These are phyloP conservation scores for Chamaetylas fuelleborni DNA, from an alignment of 2,113 vertebrate species.

Conservation along the genomic window DNA sequence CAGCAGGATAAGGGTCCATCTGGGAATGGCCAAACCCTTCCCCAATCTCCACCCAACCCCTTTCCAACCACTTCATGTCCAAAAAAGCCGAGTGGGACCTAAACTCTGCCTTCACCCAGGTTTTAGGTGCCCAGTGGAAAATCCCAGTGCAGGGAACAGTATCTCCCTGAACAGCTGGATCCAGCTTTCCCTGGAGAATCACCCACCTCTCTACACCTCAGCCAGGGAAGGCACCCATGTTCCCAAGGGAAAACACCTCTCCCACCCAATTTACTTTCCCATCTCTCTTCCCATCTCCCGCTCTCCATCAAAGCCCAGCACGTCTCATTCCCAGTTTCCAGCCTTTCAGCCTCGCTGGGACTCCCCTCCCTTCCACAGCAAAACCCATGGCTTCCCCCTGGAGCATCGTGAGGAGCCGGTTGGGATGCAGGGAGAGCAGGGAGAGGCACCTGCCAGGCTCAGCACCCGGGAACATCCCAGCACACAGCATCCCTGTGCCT, in stretches of 20 bases:
- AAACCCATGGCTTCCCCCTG: fast-evolving
- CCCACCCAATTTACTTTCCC: neutral
- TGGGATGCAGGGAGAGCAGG: neutral
- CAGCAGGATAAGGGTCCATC: neutral
- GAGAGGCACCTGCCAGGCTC: neutral
- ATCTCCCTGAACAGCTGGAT: fast-evolving
- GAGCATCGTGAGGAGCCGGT: neutral
- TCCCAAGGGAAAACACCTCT: neutral
- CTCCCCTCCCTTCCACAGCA: neutral
- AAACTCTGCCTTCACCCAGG: neutral
- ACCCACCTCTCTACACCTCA: neutral
- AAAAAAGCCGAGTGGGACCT: neutral
- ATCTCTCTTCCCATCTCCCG: too few species aligned
- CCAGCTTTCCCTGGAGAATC: neutral
- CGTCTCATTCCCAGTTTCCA: neutral
- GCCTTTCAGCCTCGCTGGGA: fast-evolving
- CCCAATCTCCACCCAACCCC: neutral
- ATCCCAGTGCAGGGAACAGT: neutral
- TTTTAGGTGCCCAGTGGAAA: neutral
- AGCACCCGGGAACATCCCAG: fast-evolving
- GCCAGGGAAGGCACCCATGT: fast-evolving
- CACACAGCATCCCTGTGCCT: neutral
- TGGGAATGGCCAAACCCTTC: fast-evolving
- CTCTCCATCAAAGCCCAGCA: neutral
- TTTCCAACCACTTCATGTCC: fast-evolving